phyloP scores from a whole-genome alignment of 2,888 invertebrate species.

The Eupithecia abbreviata region DNA sequence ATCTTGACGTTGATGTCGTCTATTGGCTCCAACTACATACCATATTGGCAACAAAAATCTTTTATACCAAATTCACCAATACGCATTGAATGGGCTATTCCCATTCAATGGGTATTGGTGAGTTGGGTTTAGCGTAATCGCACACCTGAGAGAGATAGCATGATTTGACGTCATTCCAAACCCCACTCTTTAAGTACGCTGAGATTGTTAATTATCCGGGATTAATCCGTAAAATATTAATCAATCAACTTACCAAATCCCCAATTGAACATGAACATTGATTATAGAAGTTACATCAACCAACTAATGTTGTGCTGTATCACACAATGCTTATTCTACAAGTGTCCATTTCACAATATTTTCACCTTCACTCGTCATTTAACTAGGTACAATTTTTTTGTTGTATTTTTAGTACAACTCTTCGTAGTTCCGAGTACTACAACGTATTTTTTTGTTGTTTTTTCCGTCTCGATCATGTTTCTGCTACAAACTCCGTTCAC shows the following conservation, averaged over 20 bases:
- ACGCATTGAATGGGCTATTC: too few species aligned
- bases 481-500: constrained; percentile 22
- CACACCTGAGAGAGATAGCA: not conserved
- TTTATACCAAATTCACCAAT: too few species aligned
- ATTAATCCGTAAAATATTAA: constrained; percentile 32
- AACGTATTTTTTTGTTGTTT: not conserved
- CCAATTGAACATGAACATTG: constrained; percentile 26
- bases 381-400: constrained; percentile 10
- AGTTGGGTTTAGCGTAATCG: too few species aligned
- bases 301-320: constrained; percentile 31
- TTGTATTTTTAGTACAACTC: constrained; percentile 4
- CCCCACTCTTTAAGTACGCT: not conserved
- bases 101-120: too few species aligned
- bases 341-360: constrained; percentile 29
- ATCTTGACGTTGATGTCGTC: too few species aligned
- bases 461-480: constrained; percentile 3
- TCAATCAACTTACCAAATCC: constrained; percentile 31
- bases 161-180: not conserved
- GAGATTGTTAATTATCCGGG: not conserved
- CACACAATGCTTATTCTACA: constrained; percentile 37
- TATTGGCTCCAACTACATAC: too few species aligned
- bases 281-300: constrained; percentile 36
- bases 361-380: constrained; percentile 13
- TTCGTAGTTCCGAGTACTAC: constrained; percentile 3
- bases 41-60: too few species aligned